Evolutionary conservation across 1,140 invertebrate species (phyloP).

Genomic region (Drosophila athabasca): DNA sequence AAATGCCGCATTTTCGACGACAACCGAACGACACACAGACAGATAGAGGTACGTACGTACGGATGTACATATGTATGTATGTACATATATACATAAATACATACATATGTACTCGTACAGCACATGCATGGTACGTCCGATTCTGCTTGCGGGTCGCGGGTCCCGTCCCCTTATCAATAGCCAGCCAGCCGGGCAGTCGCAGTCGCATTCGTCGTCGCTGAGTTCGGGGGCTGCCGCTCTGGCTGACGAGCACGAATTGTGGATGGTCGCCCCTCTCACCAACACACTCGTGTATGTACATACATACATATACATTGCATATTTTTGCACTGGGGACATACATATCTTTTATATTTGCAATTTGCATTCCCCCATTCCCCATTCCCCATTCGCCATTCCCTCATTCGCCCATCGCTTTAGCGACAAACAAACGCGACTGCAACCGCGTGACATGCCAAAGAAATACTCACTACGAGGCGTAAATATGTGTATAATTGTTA

Average conservation of each 20-base stretch:
- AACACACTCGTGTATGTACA: not conserved
- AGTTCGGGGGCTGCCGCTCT: conserved; percentile 16
- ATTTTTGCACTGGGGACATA: conserved; percentile 46
- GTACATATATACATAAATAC: conserved; percentile 11
- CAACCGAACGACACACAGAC: conserved; percentile 26
- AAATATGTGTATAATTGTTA: conserved; percentile 34
- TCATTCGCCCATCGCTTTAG: conserved; percentile 7
- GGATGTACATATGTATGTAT: not conserved
- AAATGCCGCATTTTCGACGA: conserved; percentile 78
- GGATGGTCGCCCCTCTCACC: conserved; percentile 15
- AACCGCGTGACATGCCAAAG: conserved; percentile 70
- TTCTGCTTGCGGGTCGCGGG: conserved; percentile 7
- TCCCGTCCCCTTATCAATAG: conserved; percentile 44
- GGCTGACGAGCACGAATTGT: conserved; percentile 58
- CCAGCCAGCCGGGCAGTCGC: conserved; percentile 10
- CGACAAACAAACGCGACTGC: conserved; percentile 50
- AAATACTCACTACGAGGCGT: conserved; percentile 39
- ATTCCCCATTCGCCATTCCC: not conserved
- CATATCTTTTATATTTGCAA: conserved; percentile 41
- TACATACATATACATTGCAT: conserved; percentile 35
- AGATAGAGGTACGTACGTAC: conserved; percentile 14
- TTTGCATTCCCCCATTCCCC: conserved; percentile 36
- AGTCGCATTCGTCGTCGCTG: not conserved
- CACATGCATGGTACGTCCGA: conserved; percentile 11
- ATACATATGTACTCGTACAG: conserved; percentile 6